Conservation (phyloP, 1,140 invertebrate species). For the Drosophila bipectinata region DNA sequence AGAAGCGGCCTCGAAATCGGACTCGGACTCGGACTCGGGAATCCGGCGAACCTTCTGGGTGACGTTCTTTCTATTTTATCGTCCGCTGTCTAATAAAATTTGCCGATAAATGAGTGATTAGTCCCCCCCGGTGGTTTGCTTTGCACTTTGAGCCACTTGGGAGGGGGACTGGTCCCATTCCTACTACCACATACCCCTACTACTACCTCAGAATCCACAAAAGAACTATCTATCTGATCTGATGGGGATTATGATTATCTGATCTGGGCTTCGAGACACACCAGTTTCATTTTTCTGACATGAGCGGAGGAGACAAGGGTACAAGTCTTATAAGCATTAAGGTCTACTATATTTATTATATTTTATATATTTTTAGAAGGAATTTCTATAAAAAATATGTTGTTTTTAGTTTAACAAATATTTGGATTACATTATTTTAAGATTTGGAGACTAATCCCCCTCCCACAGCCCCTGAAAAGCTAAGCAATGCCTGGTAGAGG, state of each 20-base stretch:
- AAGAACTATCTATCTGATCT: too few relatives aligned
- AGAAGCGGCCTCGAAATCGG: not conserved
- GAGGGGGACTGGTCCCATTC: not conserved
- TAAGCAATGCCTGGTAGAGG: not conserved
- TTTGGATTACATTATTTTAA: too few relatives aligned
- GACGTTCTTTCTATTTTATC: conserved; percentile 48
- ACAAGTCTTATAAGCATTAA: too few relatives aligned
- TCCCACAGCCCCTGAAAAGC: not conserved
- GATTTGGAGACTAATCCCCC: not conserved
- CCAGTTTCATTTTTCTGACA: too few relatives aligned
- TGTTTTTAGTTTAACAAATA: too few relatives aligned
- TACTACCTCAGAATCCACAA: too few relatives aligned
- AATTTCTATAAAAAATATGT: too few relatives aligned
- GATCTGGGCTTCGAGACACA: too few relatives aligned
- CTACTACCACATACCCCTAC: not conserved
- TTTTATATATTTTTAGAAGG: too few relatives aligned
- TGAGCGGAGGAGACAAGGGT: too few relatives aligned
- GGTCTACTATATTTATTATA: too few relatives aligned
- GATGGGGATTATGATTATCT: too few relatives aligned
- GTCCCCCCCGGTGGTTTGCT: conserved; percentile 11
- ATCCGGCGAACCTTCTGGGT: not conserved
- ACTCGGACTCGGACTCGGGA: not conserved
- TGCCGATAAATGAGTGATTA: conserved; percentile 49
- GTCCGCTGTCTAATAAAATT: conserved; percentile 51
- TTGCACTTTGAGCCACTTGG: conserved; percentile 62